A percentile compares a stretch with the other conserved stretches of the same genome.
phyloP scores from a whole-genome alignment of 2,888 invertebrate species.

The Brassicogethes aeneus region DNA sequence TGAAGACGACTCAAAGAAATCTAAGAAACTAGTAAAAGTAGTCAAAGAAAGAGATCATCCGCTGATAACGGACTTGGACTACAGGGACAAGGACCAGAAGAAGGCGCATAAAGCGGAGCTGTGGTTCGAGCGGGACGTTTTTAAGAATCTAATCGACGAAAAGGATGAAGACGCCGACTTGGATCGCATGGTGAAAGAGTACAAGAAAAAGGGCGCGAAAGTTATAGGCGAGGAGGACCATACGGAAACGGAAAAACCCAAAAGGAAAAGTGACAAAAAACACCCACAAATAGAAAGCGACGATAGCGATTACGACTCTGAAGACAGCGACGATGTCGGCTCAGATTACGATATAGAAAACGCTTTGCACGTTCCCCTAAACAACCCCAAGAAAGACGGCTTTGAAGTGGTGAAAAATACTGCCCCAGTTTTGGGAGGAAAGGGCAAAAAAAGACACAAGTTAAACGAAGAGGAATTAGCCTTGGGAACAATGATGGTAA shows the following conservation, averaged over 20 bases:
- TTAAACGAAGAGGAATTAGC: conserved; percentile 85
- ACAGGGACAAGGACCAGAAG: conserved; percentile 62
- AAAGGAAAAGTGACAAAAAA: conserved; percentile 25
- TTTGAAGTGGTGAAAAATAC: conserved; percentile 58
- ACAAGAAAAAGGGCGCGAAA: conserved; percentile 59
- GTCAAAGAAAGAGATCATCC: conserved; percentile 48
- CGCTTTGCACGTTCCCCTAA: conserved; percentile 26
- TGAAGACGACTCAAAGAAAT: conserved; percentile 37
- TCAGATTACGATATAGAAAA: conserved; percentile 45
- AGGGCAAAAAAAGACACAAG: conserved; percentile 43
- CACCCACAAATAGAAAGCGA: conserved; percentile 10
- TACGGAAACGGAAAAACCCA: conserved; percentile 27
- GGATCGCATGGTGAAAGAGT: conserved; percentile 64
- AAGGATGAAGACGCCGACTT: conserved; percentile 83
- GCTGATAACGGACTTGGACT: conserved; percentile 70
- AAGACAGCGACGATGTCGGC: conserved; percentile 24
- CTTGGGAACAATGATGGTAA: conserved; percentile 81
- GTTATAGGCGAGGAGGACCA: conserved; percentile 41
- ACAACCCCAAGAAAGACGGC: conserved; percentile 46
- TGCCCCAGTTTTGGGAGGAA: conserved; percentile 9
- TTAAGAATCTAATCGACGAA: conserved; percentile 71
- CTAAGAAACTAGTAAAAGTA: conserved; percentile 14
- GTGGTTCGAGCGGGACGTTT: conserved; percentile 81
- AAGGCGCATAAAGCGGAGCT: conserved; percentile 70
- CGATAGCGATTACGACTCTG: conserved; percentile 28